These are phyloP conservation scores for Entomobrya proxima DNA, from an alignment of 2,888 invertebrate species.

Conservation along the genomic window DNA sequence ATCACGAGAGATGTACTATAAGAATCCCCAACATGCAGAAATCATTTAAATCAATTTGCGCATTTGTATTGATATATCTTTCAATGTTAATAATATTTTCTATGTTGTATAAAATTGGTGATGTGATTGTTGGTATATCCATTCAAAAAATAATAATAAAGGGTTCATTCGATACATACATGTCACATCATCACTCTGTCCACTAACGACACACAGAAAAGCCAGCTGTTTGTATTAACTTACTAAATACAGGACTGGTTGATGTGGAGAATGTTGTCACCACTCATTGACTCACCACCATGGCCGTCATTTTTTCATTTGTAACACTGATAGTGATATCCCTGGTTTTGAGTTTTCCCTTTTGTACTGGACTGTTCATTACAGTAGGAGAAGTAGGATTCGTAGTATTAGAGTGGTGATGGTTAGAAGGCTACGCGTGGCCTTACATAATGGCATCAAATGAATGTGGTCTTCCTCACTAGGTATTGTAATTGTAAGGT, in stretches of 20 bases:
- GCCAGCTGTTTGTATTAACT: background rate
- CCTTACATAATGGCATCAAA: slow-evolving; percentile 9
- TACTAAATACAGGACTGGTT: background rate
- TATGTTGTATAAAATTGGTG: background rate
- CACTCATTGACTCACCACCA: background rate
- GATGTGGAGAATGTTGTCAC: background rate
- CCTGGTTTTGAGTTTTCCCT: slow-evolving; percentile 36
- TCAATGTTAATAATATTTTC: too few species aligned
- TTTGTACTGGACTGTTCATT: slow-evolving; percentile 29
- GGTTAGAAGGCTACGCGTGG: background rate
- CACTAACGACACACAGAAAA: slow-evolving; percentile 2
- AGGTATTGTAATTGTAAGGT: slow-evolving; percentile 15
- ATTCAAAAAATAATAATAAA: background rate
- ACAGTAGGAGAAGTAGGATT: slow-evolving; percentile 42
- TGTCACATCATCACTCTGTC: background rate
- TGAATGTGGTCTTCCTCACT: slow-evolving; percentile 29
- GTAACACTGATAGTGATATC: slow-evolving; percentile 58
- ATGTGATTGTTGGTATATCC: background rate
- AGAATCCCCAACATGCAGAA: too few species aligned
- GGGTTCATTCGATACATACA: background rate
- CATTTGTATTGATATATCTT: background rate
- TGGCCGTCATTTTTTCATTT: background rate
- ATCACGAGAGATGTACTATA: too few species aligned
- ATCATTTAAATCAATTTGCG: too few species aligned
- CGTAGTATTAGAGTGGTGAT: background rate